Base-by-base conservation (phyloP, 2,113 vertebrate genomes). In the Macrotus californicus region DNA sequence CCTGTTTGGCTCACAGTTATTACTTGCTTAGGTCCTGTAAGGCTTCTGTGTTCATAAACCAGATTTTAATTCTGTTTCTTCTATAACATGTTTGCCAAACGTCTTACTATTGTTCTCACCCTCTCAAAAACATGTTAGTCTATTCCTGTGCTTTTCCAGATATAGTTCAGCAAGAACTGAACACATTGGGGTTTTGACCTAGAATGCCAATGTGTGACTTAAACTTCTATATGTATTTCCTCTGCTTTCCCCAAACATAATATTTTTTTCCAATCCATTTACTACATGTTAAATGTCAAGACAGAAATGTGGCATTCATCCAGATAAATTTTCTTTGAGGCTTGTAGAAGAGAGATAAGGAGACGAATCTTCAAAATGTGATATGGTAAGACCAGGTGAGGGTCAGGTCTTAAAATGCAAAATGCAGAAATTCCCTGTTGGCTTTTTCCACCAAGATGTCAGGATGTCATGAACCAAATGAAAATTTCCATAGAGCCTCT, bases 381-480 rank as follows among this genome's bases (percentile, higher is more conserved):
- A 50, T 59, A 61, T 59, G 67, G 61, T 36, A 92, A 94, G 73
- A 48, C 46, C 75, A 91, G 69, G 21, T 50, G 46, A 91, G 70
- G 77, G 54, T 96, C 77, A 72, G 83, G 34, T 76, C 64, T 87
- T 89, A 50, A 46, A 95, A 91, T 3, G 73, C 18, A 76, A 91
- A 81, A n/a, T 88, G 56, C 31, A 59, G 18, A 75, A 85, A 83
- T 72, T 91, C 36, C 41, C 66, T 72, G 22, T 76, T 39, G 31
- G 64, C 15, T 93, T 90, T 95, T 46, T 83, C 48, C 87, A 7
- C 84, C 54, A 80, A 91, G 24, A 52, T 96, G 86, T 93, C 94
- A 91, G 48, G 70, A 88, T 92, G 77, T 96, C 88, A 92, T 69
- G 77, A 95, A 93, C 81, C 50, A 97, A 96, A 95, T 87, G 87